phyloP scores from a whole-genome alignment of 1,140 invertebrate species.

The Lordiphosa stackelbergi region DNA sequence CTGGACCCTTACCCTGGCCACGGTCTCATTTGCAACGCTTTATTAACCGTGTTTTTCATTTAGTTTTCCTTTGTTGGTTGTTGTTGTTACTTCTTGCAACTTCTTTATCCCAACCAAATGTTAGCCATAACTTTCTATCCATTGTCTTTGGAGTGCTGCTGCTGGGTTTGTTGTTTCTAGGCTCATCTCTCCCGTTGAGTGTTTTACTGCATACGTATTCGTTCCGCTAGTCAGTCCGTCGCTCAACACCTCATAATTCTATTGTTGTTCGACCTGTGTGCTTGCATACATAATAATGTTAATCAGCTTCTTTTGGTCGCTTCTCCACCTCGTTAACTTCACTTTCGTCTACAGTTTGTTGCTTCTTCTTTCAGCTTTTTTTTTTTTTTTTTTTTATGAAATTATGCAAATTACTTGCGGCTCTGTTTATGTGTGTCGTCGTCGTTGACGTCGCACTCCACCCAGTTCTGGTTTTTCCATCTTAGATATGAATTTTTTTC shows the following conservation, averaged over 20 bases:
- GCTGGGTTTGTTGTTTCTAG: conserved; percentile 17
- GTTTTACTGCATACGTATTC: conserved; percentile 29
- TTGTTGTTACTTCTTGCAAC: no score
- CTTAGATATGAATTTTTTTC: conserved; percentile 25
- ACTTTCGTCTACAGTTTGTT: conserved; percentile 49
- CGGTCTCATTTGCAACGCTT: conserved; percentile 43
- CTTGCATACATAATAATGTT: conserved; percentile 69
- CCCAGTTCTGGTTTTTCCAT: conserved; percentile 40
- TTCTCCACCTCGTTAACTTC: conserved; percentile 60
- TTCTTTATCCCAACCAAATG: conserved; percentile 23
- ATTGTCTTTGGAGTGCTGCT: conserved; percentile 38
- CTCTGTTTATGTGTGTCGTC: conserved; percentile 47
- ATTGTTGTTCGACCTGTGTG: conserved; percentile 65
- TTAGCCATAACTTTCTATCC: conserved; percentile 63
- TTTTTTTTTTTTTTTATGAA: conserved; percentile 31
- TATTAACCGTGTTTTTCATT: conserved; percentile 51
- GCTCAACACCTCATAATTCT: conserved; percentile 73
- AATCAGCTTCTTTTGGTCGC: conserved; percentile 58
- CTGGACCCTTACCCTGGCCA: conserved; percentile 17
- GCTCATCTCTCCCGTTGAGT: conserved; percentile 13
- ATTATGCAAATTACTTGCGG: conserved; percentile 65
- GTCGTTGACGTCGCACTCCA: conserved; percentile 55
- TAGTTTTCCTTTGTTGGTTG: conserved; percentile 43
- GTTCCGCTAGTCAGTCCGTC: conserved; percentile 66
- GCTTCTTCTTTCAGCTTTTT: conserved; percentile 17